Base-by-base conservation (phyloP, 2,888 invertebrate genomes). In the Chrysolina americana region DNA sequence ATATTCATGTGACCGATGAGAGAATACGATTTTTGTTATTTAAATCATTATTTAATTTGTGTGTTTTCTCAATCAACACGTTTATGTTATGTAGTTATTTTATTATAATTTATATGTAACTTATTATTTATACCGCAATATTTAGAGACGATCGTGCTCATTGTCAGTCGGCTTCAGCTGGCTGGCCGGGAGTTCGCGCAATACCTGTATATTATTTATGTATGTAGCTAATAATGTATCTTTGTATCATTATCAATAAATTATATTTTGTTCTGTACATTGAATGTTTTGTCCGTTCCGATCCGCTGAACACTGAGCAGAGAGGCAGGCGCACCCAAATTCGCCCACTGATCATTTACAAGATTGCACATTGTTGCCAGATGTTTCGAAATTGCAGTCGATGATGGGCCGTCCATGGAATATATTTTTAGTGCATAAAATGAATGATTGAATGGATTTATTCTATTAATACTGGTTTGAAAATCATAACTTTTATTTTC, bases 101-200 rank as follows among this genome's bases (percentile, higher is more conserved):
- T 88, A 87, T 87, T 86, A 88, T 88, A 87, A 87, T 88, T 89
- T 89, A 88, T 89, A 88, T 89, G 87, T 89, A 89, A 89, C 89
- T 89, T 89, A 89, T 88, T 88, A 87, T 87, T 88, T 88, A 87
- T 88, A 85, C 83, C 83, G 87, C 87, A 88, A 86, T 87, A 87
- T 86, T 76, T 84, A 84, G 83, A 86, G 87, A 87, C 87, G 85
- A 86, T 84, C 86, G 86, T 87, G 86, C 86, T 83, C 83, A 82
- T 83, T 84, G 79, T 79, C 79, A 79, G 79, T 78, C 79, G 76
- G 72, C 74, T 47, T 74, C 68, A 70, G 73, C 77, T 76, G 79
- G 69, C 79, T 79, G 79, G 79, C 77, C 79, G 79, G 79, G 79
- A 79, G 79, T 75, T 70, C 81, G 79, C 81, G 83, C 83, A 84